Conservation (phyloP, 1,140 invertebrate species). For the Delia radicum region DNA sequence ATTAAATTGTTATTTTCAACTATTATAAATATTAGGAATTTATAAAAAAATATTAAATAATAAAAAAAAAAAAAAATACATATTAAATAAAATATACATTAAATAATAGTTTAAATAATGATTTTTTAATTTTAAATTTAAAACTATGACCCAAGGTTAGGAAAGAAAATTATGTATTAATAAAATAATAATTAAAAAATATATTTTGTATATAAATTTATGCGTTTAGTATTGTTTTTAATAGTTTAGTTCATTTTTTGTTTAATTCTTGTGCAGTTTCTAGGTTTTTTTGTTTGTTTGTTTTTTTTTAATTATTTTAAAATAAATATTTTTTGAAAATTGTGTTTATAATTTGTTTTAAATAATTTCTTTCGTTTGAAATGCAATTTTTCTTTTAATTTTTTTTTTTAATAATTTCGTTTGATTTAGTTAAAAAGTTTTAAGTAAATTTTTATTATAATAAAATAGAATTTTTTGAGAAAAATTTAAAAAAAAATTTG, state of each 20-base stretch:
- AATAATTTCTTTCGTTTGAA: neutral
- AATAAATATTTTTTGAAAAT: no score
- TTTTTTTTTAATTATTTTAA: no score
- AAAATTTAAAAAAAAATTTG: no score
- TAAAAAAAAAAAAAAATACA: neutral
- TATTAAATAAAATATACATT: slow-evolving; percentile 16
- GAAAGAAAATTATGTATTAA: neutral
- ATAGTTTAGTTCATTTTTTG: neutral
- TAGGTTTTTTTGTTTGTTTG: no score
- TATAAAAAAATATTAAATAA: neutral
- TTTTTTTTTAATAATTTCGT: neutral
- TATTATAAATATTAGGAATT: neutral
- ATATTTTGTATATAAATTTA: neutral
- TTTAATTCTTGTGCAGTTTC: neutral
- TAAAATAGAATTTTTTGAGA: no score
- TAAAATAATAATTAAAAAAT: neutral
- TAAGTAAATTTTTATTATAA: neutral
- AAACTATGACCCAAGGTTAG: neutral
- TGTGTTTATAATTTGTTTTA: neutral
- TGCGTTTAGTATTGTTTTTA: neutral
- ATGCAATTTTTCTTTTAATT: neutral
- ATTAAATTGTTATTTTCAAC: no score
- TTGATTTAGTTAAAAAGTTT: neutral
- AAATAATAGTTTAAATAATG: no score
- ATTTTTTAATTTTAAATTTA: no score